phyloP scores from a whole-genome alignment of 2,888 invertebrate genomes.

The Silvanus unidentatus region DNA sequence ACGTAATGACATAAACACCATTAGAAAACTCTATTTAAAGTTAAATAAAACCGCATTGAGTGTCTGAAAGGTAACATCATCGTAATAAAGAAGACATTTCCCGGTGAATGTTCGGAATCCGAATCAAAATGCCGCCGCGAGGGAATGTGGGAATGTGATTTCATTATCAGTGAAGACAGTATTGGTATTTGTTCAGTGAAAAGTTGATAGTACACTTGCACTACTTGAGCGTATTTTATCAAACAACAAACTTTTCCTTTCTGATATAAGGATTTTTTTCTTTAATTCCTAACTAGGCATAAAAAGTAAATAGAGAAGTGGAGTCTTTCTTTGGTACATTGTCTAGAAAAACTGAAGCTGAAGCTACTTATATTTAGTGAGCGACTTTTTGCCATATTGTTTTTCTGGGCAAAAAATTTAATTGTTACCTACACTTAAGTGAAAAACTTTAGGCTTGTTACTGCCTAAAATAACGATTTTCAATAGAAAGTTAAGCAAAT shows the following conservation, averaged over 20 bases:
- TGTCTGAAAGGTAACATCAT: conserved; percentile 1
- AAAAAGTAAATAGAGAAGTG: no score
- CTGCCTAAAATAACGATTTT: no score
- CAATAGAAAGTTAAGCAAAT: no score
- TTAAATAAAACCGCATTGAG: conserved; percentile 1
- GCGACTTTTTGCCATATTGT: no score
- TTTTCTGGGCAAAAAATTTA: no score
- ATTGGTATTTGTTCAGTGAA: conserved; percentile 1
- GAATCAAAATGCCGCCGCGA: conserved; percentile 2
- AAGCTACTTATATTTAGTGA: no score
- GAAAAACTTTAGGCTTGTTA: no score
- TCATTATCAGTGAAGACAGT: conserved; percentile 1
- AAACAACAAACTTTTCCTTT: conserved; percentile 1
- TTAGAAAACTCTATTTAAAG: conserved; percentile 2
- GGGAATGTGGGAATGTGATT: conserved; percentile 2
- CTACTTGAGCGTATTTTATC: neutral
- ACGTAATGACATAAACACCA: neutral
- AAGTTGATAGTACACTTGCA: neutral
- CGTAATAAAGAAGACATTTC: conserved; percentile 3
- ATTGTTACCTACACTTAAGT: no score
- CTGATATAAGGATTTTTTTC: no score
- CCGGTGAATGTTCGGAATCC: conserved; percentile 2
- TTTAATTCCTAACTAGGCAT: no score
- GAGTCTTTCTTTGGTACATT: no score
- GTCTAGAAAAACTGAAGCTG: no score